phyloP scores from a whole-genome alignment of 2,888 invertebrate genomes.

The Yponomeuta evonymella region DNA sequence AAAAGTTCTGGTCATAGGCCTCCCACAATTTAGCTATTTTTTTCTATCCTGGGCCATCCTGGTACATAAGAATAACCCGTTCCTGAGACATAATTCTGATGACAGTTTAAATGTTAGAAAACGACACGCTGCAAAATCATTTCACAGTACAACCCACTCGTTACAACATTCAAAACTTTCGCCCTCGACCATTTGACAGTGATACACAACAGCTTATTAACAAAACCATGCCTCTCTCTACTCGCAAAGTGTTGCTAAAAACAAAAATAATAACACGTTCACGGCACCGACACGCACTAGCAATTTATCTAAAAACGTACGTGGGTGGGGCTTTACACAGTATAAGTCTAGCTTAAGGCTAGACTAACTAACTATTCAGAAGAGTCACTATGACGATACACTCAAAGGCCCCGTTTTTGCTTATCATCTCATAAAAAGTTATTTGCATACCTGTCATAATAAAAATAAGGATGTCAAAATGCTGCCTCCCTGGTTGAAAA shows the following conservation, averaged over 20 bases:
- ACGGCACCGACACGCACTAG: not conserved
- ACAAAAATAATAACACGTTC: not conserved
- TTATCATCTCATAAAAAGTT: no score
- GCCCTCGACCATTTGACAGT: not conserved
- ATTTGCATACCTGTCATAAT: no score
- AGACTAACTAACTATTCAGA: not conserved
- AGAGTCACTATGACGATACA: not conserved
- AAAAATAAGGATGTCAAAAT: no score
- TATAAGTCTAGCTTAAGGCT: not conserved
- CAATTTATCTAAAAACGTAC: constrained; percentile 10
- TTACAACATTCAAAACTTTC: not conserved
- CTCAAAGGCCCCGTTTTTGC: no score
- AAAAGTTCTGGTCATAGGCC: no score
- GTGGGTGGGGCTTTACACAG: not conserved
- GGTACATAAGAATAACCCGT: no score
- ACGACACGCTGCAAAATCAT: not conserved
- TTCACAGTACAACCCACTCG: not conserved
- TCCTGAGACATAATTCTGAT: not conserved
- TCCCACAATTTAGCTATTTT: no score
- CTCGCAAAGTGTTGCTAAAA: constrained; percentile 4
- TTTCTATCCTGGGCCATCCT: no score
- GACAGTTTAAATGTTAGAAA: not conserved
- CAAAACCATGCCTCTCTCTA: not conserved
- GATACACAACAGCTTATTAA: not conserved
- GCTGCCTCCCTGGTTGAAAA: no score